Conservation (phyloP, 1,140 invertebrate genomes). For the Drosophila cardini region DNA sequence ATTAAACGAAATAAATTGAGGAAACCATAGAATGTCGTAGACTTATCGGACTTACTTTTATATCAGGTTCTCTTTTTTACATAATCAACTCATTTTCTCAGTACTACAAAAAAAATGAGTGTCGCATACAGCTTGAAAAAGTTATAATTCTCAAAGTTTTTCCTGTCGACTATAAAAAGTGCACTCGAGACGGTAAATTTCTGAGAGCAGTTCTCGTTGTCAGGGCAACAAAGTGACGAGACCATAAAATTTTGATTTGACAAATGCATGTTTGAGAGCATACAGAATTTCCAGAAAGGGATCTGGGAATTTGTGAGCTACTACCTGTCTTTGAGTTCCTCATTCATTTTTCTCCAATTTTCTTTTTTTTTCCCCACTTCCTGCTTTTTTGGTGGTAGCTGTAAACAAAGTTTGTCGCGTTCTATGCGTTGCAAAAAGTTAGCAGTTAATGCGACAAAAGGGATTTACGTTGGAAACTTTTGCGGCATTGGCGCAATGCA, state of each 20-base stretch:
- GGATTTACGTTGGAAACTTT: slow-evolving; percentile 78
- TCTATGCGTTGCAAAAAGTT: slow-evolving; percentile 70
- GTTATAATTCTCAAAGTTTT: slow-evolving; percentile 26
- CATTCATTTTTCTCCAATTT: slow-evolving; percentile 20
- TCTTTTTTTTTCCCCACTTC: slow-evolving; percentile 36
- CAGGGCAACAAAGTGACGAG: slow-evolving; percentile 74
- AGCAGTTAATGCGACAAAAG: slow-evolving; percentile 81
- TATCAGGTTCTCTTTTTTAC: background rate
- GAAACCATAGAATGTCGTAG: too few relatives aligned
- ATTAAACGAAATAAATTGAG: background rate
- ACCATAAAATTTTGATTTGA: slow-evolving; percentile 82
- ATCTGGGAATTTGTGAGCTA: slow-evolving; percentile 46
- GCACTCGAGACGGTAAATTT: slow-evolving; percentile 63
- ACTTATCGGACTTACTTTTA: background rate
- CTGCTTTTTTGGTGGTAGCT: slow-evolving; percentile 53
- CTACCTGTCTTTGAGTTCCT: slow-evolving; percentile 62
- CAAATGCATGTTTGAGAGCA: slow-evolving; percentile 76
- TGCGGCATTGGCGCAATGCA: slow-evolving; percentile 72
- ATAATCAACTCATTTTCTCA: background rate
- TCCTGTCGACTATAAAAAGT: slow-evolving; percentile 44
- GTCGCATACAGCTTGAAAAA: slow-evolving; percentile 14
- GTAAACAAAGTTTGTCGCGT: slow-evolving; percentile 78
- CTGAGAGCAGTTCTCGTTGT: slow-evolving; percentile 51
- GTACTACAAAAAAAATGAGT: background rate
- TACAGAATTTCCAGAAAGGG: slow-evolving; percentile 45